Base-by-base conservation (phyloP, 2,797 vertebrate species). In the Platyrinchus mystaceus region DNA sequence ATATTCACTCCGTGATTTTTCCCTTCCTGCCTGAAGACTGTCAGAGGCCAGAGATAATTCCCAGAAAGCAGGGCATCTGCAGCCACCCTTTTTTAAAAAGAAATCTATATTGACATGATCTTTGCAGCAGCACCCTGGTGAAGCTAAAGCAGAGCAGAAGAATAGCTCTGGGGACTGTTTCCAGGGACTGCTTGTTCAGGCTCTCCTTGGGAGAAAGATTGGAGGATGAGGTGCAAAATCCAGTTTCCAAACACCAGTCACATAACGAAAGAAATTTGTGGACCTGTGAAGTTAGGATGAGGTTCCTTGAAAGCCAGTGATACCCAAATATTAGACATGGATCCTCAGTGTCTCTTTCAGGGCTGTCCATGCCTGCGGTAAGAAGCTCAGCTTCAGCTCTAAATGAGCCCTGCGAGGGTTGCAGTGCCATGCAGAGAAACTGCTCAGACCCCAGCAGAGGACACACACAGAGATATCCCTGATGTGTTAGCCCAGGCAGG, bases 41-140 rank as follows among this genome's bases (percentile, higher is more conserved):
- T 84, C 67, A 47, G 27, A 82, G 50, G 43, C 23, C 50, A 87
- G 63, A 89, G 60, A 24, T 3, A 26, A 76, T 76, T 87, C 84
- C 75, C 75, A 90, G 69, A 78, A 92, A 43, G 15, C 55, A 86
- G 84, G 28, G 9, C 41, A 84, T 77, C 36, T 84, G 43, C 81
- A 82, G 28, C 7, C 47, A 55, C 20, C 3, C 12, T 34, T 55
- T 52, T 21, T 1, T 12, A 49, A 68, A 49, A 68, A 59, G 5
- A 23, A 89, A 73, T 27, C 14, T 47, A 4, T 44, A 50, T 9
- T 24, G 69, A 22, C 19, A 10, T 9, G 14, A 53, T 53, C 50
- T 22, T 73, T 73, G 30, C 22, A 75, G 41, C 41, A 66, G 23
- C 34, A 37, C 20, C 13, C 30, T 22, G 24, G 14, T 64, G 53